These are phyloP conservation scores for Tylochromis polylepis DNA, from an alignment of 2,113 vertebrate genomes.

Conservation along the genomic window DNA sequence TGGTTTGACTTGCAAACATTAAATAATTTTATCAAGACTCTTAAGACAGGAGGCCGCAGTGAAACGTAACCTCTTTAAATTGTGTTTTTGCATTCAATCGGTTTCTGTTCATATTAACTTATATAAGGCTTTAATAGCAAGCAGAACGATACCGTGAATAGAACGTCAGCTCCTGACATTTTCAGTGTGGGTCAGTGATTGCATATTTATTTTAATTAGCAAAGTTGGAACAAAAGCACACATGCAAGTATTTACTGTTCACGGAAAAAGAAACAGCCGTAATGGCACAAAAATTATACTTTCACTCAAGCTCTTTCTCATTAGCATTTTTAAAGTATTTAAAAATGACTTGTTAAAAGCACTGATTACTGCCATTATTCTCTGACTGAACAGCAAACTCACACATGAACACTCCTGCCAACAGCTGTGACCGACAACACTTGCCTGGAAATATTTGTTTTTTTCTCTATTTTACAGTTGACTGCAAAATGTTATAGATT, in stretches of 20 bases:
- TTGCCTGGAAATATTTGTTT: constrained; percentile 17
- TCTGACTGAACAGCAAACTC: constrained; percentile 1
- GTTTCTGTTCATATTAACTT: not conserved
- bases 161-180: not conserved
- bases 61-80: not conserved
- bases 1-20: not conserved
- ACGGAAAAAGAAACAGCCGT: not conserved
- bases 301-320: not conserved
- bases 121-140: not conserved
- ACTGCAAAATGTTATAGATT: constrained; percentile 44
- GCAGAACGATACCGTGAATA: not conserved
- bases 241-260: not conserved
- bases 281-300: not conserved
- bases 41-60: not conserved
- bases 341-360: constrained; percentile 20
- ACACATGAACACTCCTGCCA: constrained; percentile 2
- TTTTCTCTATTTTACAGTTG: not conserved
- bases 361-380: constrained; percentile 27
- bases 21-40: not conserved
- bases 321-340: constrained; percentile 12
- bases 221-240: not conserved
- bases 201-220: constrained; percentile 29
- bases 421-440: constrained; percentile 20
- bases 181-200: not conserved
- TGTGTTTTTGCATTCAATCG: not conserved